These are phyloP conservation scores for Cephalopachus bancanus DNA, from an alignment of 2,797 vertebrate species.

Conservation along the genomic window DNA sequence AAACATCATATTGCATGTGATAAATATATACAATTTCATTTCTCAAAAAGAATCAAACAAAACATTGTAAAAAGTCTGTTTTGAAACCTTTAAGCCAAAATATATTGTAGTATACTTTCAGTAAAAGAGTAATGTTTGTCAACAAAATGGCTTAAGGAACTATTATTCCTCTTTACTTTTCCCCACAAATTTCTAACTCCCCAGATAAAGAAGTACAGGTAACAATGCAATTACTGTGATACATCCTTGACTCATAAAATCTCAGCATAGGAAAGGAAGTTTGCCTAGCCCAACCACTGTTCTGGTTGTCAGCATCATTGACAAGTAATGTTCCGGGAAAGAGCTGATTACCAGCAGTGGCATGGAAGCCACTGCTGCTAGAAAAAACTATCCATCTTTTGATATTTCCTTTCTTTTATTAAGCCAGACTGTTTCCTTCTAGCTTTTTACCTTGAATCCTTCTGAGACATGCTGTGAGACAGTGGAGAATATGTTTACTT, in stretches of 20 bases:
- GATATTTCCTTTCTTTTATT: neutral
- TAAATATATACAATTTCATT: neutral
- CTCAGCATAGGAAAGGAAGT: neutral
- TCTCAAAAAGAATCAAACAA: neutral
- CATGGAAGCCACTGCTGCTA: neutral
- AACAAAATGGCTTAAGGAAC: neutral
- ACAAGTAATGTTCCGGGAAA: neutral
- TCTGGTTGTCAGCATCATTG: neutral
- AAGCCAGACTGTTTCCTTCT: neutral
- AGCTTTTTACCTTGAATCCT: neutral
- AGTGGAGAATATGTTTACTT: neutral
- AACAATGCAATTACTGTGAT: neutral
- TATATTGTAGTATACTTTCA: slow-evolving; percentile 32
- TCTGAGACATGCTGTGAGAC: neutral
- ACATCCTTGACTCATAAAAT: neutral
- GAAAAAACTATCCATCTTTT: neutral
- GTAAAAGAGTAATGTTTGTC: slow-evolving; percentile 18
- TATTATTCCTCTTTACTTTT: neutral
- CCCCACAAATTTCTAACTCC: neutral
- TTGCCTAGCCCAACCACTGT: neutral
- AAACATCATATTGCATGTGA: neutral
- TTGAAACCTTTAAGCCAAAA: slow-evolving; percentile 13
- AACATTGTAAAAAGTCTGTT: slow-evolving; percentile 1
- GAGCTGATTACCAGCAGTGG: neutral
- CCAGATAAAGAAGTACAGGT: neutral